Base-by-base conservation (phyloP, 2,113 vertebrate genomes). In the Eublepharis macularius region DNA sequence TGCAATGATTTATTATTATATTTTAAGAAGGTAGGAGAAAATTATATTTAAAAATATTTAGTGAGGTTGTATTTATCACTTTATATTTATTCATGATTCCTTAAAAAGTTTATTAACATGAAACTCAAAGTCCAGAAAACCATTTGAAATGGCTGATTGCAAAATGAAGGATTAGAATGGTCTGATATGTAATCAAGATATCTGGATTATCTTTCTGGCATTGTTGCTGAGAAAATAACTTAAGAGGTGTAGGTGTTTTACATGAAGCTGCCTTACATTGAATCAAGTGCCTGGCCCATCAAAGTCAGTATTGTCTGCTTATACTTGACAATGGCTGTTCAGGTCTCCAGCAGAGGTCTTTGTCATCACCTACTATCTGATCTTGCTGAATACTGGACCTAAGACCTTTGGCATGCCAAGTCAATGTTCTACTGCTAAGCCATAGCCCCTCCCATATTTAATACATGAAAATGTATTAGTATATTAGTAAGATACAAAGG, bases 81-180 rank as follows among this genome's bases (percentile, higher is more conserved):
- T 83, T 45, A 0, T 1, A 21, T 88, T 89, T 90, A n/a, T 81
- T 90, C 57, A 49, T 57, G 0, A 86, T 83, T 83, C 86, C 79
- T 86, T 77, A 88, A 92, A 91, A 90, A 51, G 51, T 86, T 86
- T 89, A 84, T 83, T 85, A 93, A 90, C 87, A 41, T 70, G 85
- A 88, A 80, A 84, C 9, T 19, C 29, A 69, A 69, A 69, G 43
- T 85, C 80, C 86, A 88, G 72, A 88, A 93, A 88, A 34, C 66
- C 84, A 81, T 81, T 90, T 92, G 90, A 92, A 86, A 47, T 93
- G 82, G 91, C 89, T 34, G 49, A 11, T 10, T 60, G 19, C 36
- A 41, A 51, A 24, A 21, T 17, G 63, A 36, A 83, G 76, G 81
- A 92, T 63, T 89, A 73, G 24, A 87, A 86, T 49, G 85, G 76